Base-by-base conservation (phyloP, 2,113 vertebrate species). In the Thalassoma bifasciatum region DNA sequence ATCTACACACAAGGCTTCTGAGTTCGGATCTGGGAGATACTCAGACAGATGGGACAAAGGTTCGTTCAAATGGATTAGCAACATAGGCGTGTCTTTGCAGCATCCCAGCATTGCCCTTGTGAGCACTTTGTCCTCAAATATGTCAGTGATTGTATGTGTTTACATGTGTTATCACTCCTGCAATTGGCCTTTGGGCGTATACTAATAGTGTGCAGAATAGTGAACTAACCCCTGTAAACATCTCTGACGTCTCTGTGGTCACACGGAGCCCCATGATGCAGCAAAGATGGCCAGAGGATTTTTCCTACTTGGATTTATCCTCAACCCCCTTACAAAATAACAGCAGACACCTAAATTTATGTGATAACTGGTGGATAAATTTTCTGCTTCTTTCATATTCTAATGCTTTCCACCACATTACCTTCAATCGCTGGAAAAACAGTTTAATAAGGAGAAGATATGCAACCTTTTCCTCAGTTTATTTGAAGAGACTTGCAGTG, bases 231-330 rank as follows among this genome's bases (percentile, higher is more conserved):
- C 1, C 5, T 36, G 60, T 52, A 5, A 36, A 30, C 5, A 38
- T 61, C 13, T 37, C 4, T 21, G 26, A 1, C 13, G 6, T 57
- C 19, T 34, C 42, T 46, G 60, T 59, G 36, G 26, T 67, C 61
- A 71, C 59, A 60, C 3, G 24, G 57, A 9, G 1, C 21, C 34
- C 44, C 12, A 34, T 38, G 58, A 61, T 9, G 36, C 49, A 47
- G 52, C 24, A 10, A 13, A 46, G 21, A 42, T 50, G 19, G 34
- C 38, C 34, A 38, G 23, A n/a, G 46, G 50, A 19, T 24, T 65
- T 38, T 49, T n/a, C 34, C 34, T 10, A 68, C 10, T 30, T 56
- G 66, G 51, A 78, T 67, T 66, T 37, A 26, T 59, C 63, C 59
- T 44, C 3, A 44, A 1, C 13, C 14, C 13, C 5, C 42, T n/a